Base-by-base conservation (phyloP, 2,113 vertebrate species). In the Oxyruncus cristatus region DNA sequence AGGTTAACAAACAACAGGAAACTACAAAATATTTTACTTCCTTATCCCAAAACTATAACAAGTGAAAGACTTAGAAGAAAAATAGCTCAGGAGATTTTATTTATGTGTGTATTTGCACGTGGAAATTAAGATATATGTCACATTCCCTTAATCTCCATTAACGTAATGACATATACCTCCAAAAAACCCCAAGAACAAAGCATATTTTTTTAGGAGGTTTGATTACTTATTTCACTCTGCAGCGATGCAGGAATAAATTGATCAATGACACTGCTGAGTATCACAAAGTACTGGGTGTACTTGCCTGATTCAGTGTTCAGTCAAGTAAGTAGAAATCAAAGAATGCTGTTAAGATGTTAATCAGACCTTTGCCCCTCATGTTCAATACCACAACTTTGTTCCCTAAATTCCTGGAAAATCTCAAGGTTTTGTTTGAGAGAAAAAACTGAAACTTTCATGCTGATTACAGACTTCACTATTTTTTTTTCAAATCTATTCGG, bases 281-380 rank as follows among this genome's bases (percentile, higher is more conserved):
- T 67, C 88, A 90, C 47, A 83, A 65, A 94, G 62, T 41, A 65
- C 79, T 63, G 68, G 67, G 23, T 78, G 73, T 68, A 91, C 71
- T 82, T 74, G 81, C 71, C 78, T 12, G 21, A 92, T 85, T 89
- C 89, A 67, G 46, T 90, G 89, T 24, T 92, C 93, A 92, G 67
- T 77, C 81, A 95, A 90, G 87, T 88, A 96, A 94, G 81, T 8
- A 96, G 92, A 92, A 96, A 95, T 90, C 81, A 95, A 95, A 95
- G 81, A 73, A 85, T 23, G 85, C 42, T 85, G 91, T 94, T 87
- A 95, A 88, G 87, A 81, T 87, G 94, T 91, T 95, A 96, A 96
- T 94, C 93, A 95, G 87, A 87, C 87, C 91, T 95, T 95, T 86
- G 81, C 50, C 83, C 80, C 67, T 86, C 70, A 75, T 0, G 0